Evolutionary conservation across 1,140 invertebrate species (phyloP), one percentile per base, ranked within the genome.

Genomic region (Bombus waltoni): DNA sequence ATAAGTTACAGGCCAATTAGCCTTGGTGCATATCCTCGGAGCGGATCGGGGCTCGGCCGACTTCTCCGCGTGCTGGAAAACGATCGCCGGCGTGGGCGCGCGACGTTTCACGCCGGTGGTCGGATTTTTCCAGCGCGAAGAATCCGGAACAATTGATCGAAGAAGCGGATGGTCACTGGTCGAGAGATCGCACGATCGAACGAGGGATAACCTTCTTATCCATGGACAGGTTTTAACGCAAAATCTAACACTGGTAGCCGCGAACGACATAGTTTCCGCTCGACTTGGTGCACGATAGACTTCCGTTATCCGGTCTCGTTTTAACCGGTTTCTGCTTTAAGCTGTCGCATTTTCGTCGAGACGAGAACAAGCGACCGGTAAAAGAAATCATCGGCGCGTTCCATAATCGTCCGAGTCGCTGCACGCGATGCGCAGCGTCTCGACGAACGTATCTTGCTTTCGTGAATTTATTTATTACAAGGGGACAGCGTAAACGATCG

Each of bases 1-100:
- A 78, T 66, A 65, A 77, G 75, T 65, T 62, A 77, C 38, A 65
- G 65, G 57, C 57, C 38, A 57, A 77, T 62, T 77, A 42, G 57
- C 75, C 28, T 62, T 42, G 13, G 57, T 6, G 59, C 47, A 25
- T 76, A 75, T 76, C 53, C 74, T 40, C 74, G 47, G 15, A 59
- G 53, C 74, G 53, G 74, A 76, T 76, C 74, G 13, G 6, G 25
- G 1, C 15, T 9, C 18, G 25, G 13, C 1, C 47, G 22, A 25
- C 32, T 57, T 75, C 44, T 75, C 9, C n/a, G 22, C 44, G 3
- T 4, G 73, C 6, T 28, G 53, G 47, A 57, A 76, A 76, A 76
- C 11, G 74, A 76, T 75, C 35, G 25, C 8, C 9, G 25, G 74
- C 74, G 74, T 76, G 25, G 74, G 74, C 35, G 74, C 40, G 10